Evolutionary conservation across 2,797 vertebrate genomes (phyloP), one percentile per base, ranked within the genome.

Genomic region (Eptatretus atami): DNA sequence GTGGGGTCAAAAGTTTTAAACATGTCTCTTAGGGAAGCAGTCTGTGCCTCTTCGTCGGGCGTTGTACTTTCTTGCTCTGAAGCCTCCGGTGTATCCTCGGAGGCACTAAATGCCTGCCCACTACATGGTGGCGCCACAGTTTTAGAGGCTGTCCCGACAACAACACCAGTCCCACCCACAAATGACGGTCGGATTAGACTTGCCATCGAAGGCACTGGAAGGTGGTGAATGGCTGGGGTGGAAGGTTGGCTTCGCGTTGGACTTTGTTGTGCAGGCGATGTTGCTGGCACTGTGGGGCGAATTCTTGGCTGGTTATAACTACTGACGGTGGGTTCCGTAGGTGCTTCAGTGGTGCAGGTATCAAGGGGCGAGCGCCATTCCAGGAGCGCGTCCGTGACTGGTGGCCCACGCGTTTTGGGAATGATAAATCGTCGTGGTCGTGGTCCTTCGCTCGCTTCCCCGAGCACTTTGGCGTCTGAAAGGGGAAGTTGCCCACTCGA

Each of bases 1-100:
- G 88, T 92, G 66, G 88, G 88, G 71, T 93, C 86, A 8, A 93
- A 94, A 52, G 86, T 86, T 76, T 95, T 94, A 72, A 95, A 94
- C 70, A 95, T 86, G 19, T 95, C 88, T 69, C 92, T 94, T 55
- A 95, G 75, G 1, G 88, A 94, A 1, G 76, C 83, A 0, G 83
- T 80, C 66, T 95, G 86, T 72, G 82, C 83, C 19, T 93, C 85
- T 0, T 61, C 57, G 15, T n/a, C 24, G 9, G 57, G n/a, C 24
- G 15, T 24, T 24, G n/a, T 12, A 24, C 74, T 5, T 2, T 79
- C 71, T 3, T 79, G 76, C 0, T 72, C 61, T 2, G 75, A 78
- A 1, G 78, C 76, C 0, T 86, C 85, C 70, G 86, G 90, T 71
- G 74, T 85, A 19, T 85, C 86, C 0, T 80, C 82, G 1, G 86